Evolutionary conservation across 1,140 invertebrate species (phyloP).

Genomic region (Drosophila ercepeae): DNA sequence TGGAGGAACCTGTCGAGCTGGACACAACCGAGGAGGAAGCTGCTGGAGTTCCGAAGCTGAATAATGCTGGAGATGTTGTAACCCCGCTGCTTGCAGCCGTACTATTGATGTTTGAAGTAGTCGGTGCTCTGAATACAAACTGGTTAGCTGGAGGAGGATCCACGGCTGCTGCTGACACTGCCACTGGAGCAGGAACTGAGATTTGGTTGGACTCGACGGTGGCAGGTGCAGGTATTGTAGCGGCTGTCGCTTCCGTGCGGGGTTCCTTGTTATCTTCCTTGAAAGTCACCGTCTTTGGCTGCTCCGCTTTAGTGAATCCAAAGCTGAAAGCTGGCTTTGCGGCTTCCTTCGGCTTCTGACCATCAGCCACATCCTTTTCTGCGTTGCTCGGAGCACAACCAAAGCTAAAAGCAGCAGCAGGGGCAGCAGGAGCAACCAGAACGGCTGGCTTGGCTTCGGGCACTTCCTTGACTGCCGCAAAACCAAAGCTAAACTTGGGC

Average conservation of each 20-base stretch:
- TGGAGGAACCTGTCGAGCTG: slow-evolving; percentile 23
- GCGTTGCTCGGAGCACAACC: background rate
- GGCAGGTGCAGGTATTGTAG: slow-evolving; percentile 3
- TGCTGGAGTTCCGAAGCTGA: slow-evolving; percentile 26
- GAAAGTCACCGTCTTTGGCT: slow-evolving; percentile 9
- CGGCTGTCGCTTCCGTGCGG: background rate
- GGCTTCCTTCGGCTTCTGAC: background rate
- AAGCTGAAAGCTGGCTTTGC: background rate
- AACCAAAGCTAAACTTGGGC: slow-evolving; percentile 84
- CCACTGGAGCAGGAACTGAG: background rate
- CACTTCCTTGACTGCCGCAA: slow-evolving; percentile 32
- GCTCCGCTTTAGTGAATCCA: slow-evolving; percentile 3
- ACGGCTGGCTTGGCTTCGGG: background rate
- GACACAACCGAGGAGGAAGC: slow-evolving; percentile 24
- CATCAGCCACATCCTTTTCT: background rate
- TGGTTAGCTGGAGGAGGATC: slow-evolving; percentile 2
- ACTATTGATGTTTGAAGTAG: slow-evolving; percentile 13
- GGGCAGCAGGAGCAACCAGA: background rate
- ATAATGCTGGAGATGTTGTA: background rate
- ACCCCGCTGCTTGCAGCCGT: background rate
- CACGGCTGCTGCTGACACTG: background rate
- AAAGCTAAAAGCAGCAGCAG: background rate
- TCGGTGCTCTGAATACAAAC: slow-evolving; percentile 19
- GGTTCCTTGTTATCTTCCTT: background rate
- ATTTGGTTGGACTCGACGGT: background rate